Percentiles rank a stretch among this genome's conserved stretches.
Evolutionary conservation across 2,888 invertebrate genomes (phyloP).

Genomic region (Melanchra persicariae): DNA sequence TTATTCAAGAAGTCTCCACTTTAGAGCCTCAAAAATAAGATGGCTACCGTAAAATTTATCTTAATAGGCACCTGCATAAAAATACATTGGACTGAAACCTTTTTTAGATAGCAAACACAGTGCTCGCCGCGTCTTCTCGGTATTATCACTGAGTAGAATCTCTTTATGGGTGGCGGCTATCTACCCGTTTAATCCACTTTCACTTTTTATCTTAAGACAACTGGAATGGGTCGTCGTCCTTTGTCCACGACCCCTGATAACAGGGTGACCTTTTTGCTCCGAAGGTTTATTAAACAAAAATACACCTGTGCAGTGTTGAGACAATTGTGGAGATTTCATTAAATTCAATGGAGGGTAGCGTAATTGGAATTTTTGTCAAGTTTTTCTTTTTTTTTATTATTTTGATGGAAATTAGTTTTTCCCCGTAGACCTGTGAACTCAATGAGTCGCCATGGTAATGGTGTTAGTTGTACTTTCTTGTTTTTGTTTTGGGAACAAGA

Average conservation of each 20-base stretch:
- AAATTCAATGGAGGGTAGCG: conserved; percentile 78
- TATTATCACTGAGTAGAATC: conserved; percentile 67
- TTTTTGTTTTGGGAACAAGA: conserved; percentile 32
- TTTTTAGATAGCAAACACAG: conserved; percentile 70
- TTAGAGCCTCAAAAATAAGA: conserved; percentile 63
- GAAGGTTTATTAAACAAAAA: conserved; percentile 83
- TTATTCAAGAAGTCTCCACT: conserved; percentile 52
- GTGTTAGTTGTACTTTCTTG: conserved; percentile 43
- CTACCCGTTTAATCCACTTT: conserved; percentile 89
- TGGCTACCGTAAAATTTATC: conserved; percentile 71
- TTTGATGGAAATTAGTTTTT: conserved; percentile 66
- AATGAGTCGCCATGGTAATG: conserved; percentile 41
- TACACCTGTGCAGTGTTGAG: conserved; percentile 83
- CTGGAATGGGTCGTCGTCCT: conserved; percentile 81
- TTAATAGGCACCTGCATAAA: conserved; percentile 74
- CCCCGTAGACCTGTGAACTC: conserved; percentile 50
- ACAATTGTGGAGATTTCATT: conserved; percentile 80
- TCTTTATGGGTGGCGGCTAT: conserved; percentile 77
- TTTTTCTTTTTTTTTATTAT: conserved; percentile 58
- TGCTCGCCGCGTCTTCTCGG: conserved; percentile 64
- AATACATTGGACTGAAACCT: conserved; percentile 72
- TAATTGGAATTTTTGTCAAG: conserved; percentile 77
- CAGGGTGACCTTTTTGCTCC: conserved; percentile 79
- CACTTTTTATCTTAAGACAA: conserved; percentile 85
- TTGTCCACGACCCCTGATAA: conserved; percentile 83